Evolutionary conservation across 1,140 invertebrate species (phyloP).

Genomic region (Zaprionus gabonicus): DNA sequence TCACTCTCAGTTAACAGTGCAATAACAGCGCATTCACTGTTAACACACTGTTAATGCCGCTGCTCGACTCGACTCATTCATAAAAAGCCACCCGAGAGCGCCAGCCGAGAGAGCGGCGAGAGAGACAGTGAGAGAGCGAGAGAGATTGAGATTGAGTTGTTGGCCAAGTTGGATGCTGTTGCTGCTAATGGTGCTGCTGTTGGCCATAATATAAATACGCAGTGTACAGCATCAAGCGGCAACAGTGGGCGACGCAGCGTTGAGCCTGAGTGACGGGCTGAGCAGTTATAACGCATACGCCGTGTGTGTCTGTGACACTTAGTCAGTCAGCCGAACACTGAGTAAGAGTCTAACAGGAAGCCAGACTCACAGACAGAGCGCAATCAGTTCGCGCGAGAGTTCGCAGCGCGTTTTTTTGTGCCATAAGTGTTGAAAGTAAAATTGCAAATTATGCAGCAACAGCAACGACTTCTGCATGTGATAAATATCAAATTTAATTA

Average conservation of each 20-base stretch:
- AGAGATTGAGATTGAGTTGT: constrained; percentile 45
- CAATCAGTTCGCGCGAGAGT: neutral
- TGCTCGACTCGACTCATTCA: constrained; percentile 56
- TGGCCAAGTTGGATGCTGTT: constrained; percentile 40
- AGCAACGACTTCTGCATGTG: constrained; percentile 41
- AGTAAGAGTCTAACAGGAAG: neutral
- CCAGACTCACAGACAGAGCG: constrained; percentile 8
- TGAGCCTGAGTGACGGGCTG: constrained; percentile 30
- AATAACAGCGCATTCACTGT: constrained; percentile 28
- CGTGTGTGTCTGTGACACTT: constrained; percentile 49
- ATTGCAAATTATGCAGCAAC: neutral
- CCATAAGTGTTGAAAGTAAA: neutral
- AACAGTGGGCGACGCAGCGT: constrained; percentile 63
- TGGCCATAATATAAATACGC: constrained; percentile 61
- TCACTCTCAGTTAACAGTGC: constrained; percentile 38
- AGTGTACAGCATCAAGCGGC: constrained; percentile 56
- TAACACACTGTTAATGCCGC: constrained; percentile 40
- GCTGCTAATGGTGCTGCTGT: constrained; percentile 27
- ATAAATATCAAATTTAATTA: constrained; percentile 63
- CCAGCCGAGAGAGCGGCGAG: constrained; percentile 18
- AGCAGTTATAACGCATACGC: constrained; percentile 62
- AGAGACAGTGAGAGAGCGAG: constrained; percentile 35
- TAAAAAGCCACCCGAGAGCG: constrained; percentile 48
- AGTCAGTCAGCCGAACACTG: constrained; percentile 8
- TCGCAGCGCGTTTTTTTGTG: constrained; percentile 25